These are phyloP conservation scores for Carposina sasakii DNA, from an alignment of 1,140 invertebrate species.

Conservation along the genomic window DNA sequence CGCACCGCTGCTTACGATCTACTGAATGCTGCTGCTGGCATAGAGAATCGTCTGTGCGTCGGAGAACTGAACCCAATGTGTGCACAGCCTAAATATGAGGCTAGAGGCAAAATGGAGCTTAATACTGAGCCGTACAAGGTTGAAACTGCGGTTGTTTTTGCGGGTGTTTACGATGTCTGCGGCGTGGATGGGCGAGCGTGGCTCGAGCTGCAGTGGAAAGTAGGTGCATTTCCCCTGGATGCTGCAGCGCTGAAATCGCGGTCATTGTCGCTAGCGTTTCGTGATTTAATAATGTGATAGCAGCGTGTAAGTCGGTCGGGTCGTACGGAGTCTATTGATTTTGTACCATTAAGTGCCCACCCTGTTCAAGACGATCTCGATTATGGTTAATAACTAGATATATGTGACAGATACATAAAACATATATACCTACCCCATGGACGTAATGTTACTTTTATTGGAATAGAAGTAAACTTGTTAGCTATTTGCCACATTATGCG, in stretches of 20 bases:
- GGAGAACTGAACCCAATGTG: constrained; percentile 30
- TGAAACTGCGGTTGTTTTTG: not conserved
- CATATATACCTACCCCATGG: no score
- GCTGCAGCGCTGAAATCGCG: constrained; percentile 46
- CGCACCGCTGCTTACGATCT: constrained; percentile 33
- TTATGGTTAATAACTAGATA: no score
- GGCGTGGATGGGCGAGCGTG: constrained; percentile 23
- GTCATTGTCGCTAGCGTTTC: constrained; percentile 36
- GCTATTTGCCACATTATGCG: no score
- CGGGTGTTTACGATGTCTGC: constrained; percentile 25
- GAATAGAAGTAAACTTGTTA: no score
- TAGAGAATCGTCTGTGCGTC: no score
- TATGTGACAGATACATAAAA: no score
- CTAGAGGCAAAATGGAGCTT: constrained; percentile 16
- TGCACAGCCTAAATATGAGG: constrained; percentile 28
- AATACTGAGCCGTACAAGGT: constrained; percentile 10
- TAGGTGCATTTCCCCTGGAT: constrained; percentile 61
- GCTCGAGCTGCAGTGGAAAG: constrained; percentile 61
- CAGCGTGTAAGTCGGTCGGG: constrained; percentile 14
- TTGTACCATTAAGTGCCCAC: no score
- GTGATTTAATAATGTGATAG: constrained; percentile 34
- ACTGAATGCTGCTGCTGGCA: constrained; percentile 38
- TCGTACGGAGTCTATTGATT: no score
- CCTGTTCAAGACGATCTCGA: no score
- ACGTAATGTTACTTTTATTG: no score